phyloP scores from a whole-genome alignment of 2,888 invertebrate species.

The Drosophila algonquin region DNA sequence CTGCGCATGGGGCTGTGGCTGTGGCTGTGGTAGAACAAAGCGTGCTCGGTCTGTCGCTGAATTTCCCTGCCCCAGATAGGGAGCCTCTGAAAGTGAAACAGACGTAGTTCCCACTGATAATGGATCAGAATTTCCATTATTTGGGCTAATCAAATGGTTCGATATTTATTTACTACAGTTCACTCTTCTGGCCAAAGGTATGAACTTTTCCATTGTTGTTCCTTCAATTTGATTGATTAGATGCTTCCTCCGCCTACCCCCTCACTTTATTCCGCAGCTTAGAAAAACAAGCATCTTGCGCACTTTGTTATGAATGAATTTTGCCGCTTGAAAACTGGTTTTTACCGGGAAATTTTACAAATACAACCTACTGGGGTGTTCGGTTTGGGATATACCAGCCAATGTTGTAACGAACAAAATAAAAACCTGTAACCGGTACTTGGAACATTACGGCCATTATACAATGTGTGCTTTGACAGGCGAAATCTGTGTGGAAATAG shows the following conservation, averaged over 20 bases:
- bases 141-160: slow-evolving; percentile 8
- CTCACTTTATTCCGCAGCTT: neutral
- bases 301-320: slow-evolving; percentile 35
- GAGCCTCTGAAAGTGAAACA: neutral
- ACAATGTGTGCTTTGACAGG: slow-evolving; percentile 19
- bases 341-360: slow-evolving; percentile 29
- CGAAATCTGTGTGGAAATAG: slow-evolving; percentile 12
- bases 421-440: slow-evolving; percentile 7
- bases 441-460: slow-evolving; percentile 11
- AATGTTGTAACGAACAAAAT: neutral
- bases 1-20: slow-evolving; percentile 14
- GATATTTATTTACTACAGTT: slow-evolving; percentile 22
- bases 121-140: slow-evolving; percentile 28
- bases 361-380: neutral
- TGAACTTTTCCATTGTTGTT: slow-evolving; percentile 28
- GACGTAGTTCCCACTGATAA: slow-evolving; percentile 16
- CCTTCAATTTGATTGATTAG: slow-evolving; percentile 19
- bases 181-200: neutral
- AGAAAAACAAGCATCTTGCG: neutral
- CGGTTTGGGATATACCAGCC: slow-evolving; percentile 9
- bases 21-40: slow-evolving; percentile 4
- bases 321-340: slow-evolving; percentile 28
- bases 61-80: neutral
- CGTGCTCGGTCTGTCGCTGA: neutral
- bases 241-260: neutral